These are phyloP conservation scores for Empidonax alnorum DNA, from an alignment of 2,113 vertebrate species.

Conservation along the genomic window DNA sequence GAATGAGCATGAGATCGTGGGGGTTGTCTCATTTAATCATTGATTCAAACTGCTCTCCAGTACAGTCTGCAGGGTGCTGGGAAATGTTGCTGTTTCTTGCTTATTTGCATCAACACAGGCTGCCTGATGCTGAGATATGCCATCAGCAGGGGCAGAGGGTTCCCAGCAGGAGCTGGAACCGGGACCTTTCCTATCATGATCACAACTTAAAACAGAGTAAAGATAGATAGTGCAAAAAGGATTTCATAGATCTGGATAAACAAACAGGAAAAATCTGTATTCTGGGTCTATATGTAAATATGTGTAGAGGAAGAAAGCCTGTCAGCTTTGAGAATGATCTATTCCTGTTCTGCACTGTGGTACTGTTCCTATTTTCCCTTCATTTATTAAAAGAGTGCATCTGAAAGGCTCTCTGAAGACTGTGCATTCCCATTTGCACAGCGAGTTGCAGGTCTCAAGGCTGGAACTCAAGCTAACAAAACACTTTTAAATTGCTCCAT, in stretches of 20 bases:
- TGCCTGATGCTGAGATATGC: neutral
- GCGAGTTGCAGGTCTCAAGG: neutral
- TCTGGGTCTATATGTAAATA: neutral
- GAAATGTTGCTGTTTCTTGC: neutral
- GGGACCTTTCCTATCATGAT: neutral
- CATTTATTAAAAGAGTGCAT: neutral
- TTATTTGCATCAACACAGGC: neutral
- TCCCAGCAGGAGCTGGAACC: neutral
- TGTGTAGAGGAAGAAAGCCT: neutral
- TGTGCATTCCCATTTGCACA: neutral
- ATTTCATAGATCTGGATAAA: neutral
- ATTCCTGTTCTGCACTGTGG: neutral
- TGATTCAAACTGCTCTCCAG: neutral
- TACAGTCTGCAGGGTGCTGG: neutral
- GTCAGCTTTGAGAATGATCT: neutral
- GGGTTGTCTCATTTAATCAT: neutral
- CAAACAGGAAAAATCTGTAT: neutral
- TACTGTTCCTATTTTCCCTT: neutral
- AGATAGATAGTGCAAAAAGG: neutral
- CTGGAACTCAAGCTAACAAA: constrained; percentile 2
- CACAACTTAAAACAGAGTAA: neutral
- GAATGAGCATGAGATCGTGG: rapidly evolving
- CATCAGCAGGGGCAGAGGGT: neutral
- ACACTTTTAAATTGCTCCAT: neutral
- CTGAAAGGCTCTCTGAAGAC: neutral